Conservation (phyloP, 1,140 invertebrate genomes). For the Trichonephila clavipes region DNA sequence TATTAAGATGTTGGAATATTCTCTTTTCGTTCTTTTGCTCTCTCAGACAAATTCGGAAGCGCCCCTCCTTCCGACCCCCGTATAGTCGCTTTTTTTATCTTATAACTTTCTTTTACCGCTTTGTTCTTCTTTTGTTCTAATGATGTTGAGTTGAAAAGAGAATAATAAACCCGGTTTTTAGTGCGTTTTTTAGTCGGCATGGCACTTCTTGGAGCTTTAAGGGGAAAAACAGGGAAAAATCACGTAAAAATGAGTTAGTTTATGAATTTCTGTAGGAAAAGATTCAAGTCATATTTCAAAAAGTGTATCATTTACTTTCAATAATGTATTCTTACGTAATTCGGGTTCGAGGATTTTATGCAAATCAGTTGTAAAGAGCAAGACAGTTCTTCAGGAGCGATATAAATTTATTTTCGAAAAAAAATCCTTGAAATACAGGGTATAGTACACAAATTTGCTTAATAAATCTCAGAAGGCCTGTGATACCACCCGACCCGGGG, state of each 20-base stretch:
- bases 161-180: slow-evolving; percentile 18
- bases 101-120: neutral
- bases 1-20: slow-evolving; percentile 52
- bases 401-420: too few species aligned
- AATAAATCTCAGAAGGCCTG: too few species aligned
- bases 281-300: neutral
- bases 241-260: neutral
- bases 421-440: too few species aligned
- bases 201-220: neutral
- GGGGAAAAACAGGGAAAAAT: neutral
- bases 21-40: neutral
- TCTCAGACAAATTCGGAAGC: neutral
- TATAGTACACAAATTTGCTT: too few species aligned
- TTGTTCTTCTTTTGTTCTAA: slow-evolving; percentile 23
- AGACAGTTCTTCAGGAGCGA: too few species aligned
- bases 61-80: neutral
- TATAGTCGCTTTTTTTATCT: neutral
- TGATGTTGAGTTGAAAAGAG: neutral
- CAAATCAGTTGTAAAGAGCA: too few species aligned
- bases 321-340: too few species aligned
- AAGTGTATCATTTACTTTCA: too few species aligned
- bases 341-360: too few species aligned
- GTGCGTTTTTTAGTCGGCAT: neutral
- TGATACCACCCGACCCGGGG: too few species aligned
- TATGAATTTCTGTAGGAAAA: neutral